Evolutionary conservation across 2,797 vertebrate genomes (phyloP).

Genomic region (Gymnopithys bicolor): DNA sequence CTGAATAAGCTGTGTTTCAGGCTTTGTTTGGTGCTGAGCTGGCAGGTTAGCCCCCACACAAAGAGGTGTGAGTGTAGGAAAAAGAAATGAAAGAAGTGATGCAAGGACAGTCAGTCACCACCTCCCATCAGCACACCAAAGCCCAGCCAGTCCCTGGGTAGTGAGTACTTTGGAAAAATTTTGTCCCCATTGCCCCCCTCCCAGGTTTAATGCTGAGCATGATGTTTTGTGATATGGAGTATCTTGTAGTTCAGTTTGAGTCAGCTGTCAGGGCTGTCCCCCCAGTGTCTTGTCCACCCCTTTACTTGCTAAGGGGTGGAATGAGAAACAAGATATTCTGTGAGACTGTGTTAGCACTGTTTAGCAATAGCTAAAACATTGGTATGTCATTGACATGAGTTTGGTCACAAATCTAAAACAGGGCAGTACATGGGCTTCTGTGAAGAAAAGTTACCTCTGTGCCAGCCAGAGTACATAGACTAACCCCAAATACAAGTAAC

Average conservation of each 20-base stretch:
- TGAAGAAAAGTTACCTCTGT: neutral
- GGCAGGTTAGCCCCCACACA: neutral
- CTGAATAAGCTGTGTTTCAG: neutral
- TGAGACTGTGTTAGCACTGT: neutral
- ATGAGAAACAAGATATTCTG: neutral
- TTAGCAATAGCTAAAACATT: neutral
- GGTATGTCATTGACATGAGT: neutral
- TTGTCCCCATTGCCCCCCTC: accelerated
- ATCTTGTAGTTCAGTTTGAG: neutral
- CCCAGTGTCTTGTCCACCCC: neutral
- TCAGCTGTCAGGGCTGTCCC: neutral
- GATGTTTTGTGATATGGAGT: neutral
- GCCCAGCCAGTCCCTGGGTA: neutral
- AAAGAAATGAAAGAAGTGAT: neutral
- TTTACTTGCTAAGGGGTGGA: neutral
- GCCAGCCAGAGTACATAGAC: neutral
- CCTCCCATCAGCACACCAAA: neutral
- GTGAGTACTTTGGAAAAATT: neutral
- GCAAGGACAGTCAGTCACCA: neutral
- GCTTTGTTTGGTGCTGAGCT: neutral
- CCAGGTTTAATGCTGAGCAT: neutral
- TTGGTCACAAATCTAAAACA: neutral
- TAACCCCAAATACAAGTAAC: neutral
- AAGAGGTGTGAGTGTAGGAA: accelerated
- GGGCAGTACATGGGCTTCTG: neutral